Conservation (phyloP, 2,113 vertebrate species). For the Perccottus glenii region DNA sequence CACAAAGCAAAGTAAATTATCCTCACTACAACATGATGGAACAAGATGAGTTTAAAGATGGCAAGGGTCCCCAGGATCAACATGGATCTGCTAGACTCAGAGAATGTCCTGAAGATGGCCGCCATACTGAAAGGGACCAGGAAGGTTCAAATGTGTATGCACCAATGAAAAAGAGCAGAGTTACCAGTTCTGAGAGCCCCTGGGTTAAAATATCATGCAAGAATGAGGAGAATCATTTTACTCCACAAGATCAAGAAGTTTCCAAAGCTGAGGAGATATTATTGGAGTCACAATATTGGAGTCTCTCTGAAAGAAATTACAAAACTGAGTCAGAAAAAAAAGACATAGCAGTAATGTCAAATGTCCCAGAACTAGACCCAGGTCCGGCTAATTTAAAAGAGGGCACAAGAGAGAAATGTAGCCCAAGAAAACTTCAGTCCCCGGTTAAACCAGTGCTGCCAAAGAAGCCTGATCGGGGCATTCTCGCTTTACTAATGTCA, state of each 20-base stretch:
- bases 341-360: not conserved
- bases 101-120: too few species aligned
- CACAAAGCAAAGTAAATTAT: not conserved
- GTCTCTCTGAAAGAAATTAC: not conserved
- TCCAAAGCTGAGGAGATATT: not conserved
- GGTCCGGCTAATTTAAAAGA: not conserved
- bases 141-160: too few species aligned
- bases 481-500: conserved; percentile 46
- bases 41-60: not conserved
- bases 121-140: too few species aligned
- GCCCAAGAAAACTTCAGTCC: not conserved
- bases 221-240: too few species aligned
- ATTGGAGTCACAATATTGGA: conserved; percentile 6
- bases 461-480: conserved; percentile 68
- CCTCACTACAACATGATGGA: not conserved
- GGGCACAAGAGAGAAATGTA: not conserved
- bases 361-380: not conserved
- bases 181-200: conserved; percentile 3
- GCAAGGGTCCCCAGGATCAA: too few species aligned
- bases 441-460: conserved; percentile 55
- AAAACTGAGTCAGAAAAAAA: not conserved
- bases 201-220: conserved; percentile 13
- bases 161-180: too few species aligned
- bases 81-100: too few species aligned
- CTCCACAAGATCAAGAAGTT: not conserved